Percentiles rank a stretch among this genome's conserved stretches.
Evolutionary conservation across 2,888 invertebrate genomes (phyloP).

Genomic region (Mactromeris polynyma): DNA sequence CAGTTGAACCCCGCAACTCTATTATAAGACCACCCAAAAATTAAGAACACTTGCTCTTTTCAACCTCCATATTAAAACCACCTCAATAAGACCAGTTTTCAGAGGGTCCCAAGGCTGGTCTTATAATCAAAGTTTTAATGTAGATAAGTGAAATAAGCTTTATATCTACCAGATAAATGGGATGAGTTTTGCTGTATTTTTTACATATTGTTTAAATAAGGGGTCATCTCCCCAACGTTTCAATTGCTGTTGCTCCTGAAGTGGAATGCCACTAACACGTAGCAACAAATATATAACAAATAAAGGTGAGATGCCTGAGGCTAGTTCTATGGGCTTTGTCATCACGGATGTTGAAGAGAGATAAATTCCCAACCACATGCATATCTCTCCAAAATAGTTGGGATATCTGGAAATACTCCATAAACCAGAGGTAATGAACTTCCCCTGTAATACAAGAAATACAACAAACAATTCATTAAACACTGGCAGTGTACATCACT

Average conservation of each 20-base stretch:
- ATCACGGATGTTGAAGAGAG: slow-evolving; percentile 79
- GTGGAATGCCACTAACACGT: slow-evolving; percentile 86
- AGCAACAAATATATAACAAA: slow-evolving; percentile 86
- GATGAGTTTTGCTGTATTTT: slow-evolving; percentile 85
- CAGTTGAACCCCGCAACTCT: too few relatives aligned
- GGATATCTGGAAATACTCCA: slow-evolving; percentile 86
- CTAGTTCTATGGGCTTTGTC: slow-evolving; percentile 75
- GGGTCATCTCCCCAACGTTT: slow-evolving; percentile 86
- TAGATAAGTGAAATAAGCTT: too few relatives aligned
- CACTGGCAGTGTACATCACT: too few relatives aligned
- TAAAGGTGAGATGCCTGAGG: slow-evolving; percentile 84
- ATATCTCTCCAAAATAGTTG: slow-evolving; percentile 86
- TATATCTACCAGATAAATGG: slow-evolving; percentile 83
- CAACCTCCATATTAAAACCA: too few relatives aligned
- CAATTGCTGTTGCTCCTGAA: slow-evolving; percentile 83
- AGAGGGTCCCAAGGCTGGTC: too few relatives aligned
- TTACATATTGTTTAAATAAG: slow-evolving; percentile 84
- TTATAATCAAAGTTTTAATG: too few relatives aligned
- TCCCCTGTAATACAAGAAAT: slow-evolving; percentile 74
- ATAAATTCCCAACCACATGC: slow-evolving; percentile 85
- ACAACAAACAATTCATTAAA: background rate
- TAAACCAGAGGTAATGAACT: slow-evolving; percentile 83
- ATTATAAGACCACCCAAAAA: too few relatives aligned
- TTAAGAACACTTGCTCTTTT: too few relatives aligned
- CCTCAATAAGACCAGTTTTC: too few relatives aligned